These are phyloP conservation scores for silkworm (Bombyx mori) DNA, from an alignment of 1,140 invertebrate species.

Conservation along the genomic window ASM3026992v2 NC_085116.1:3008001-3008500, in stretches of 20 bases:
- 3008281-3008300: constrained; percentile 95
- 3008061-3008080: constrained; percentile 86
- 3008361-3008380: constrained; percentile 7
- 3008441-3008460: no score
- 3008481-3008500: no score
- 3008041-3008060: constrained; percentile 94
- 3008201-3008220: constrained; percentile 87
- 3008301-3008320: constrained; percentile 93
- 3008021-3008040: constrained; percentile 96
- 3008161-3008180: constrained; percentile 87
- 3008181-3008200: constrained; percentile 91
- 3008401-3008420: neutral
- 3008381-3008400: constrained; percentile 1
- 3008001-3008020: constrained; percentile 90
- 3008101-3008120: constrained; percentile 87
- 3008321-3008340: constrained; percentile 87
- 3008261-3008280: constrained; percentile 86
- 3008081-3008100: constrained; percentile 80
- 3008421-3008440: no score
- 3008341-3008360: constrained; percentile 73
- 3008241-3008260: constrained; percentile 85
- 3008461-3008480: no score
- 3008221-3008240: constrained; percentile 84
- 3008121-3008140: constrained; percentile 89
- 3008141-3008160: constrained; percentile 89